phyloP scores from a whole-genome alignment of 1,140 invertebrate species.

The Tetragonula clypearis region DNA sequence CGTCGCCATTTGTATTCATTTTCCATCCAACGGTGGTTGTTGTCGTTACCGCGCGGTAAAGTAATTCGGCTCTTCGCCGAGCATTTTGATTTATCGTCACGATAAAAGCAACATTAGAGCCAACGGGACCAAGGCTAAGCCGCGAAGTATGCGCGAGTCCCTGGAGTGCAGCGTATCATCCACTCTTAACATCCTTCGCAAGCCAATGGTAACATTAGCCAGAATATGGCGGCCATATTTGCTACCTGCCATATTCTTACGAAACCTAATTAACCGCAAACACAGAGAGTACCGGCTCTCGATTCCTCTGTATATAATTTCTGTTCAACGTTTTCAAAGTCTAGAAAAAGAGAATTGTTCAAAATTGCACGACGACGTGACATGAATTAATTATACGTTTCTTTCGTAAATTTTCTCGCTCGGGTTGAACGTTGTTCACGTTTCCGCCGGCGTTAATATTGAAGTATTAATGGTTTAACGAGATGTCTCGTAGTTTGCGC shows the following conservation, averaged over 20 bases:
- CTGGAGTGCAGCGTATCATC: conserved; percentile 46
- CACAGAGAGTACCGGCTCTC: background rate
- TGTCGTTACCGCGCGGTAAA: conserved; percentile 33
- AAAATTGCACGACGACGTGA: too few species aligned
- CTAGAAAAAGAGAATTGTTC: background rate
- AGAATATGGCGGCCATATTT: conserved; percentile 9
- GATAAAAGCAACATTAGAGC: conserved; percentile 60
- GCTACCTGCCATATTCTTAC: conserved; percentile 1
- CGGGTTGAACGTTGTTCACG: too few species aligned
- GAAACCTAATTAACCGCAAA: conserved; percentile 15
- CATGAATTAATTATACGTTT: too few species aligned
- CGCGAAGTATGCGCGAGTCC: conserved; percentile 14
- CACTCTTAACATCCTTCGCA: conserved; percentile 44
- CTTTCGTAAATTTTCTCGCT: too few species aligned
- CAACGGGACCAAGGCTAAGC: conserved; percentile 1
- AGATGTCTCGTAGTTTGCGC: too few species aligned
- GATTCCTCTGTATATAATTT: background rate
- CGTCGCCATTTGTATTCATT: conserved; percentile 50
- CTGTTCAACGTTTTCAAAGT: background rate
- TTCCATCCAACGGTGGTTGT: conserved; percentile 41
- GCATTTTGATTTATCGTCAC: conserved; percentile 57
- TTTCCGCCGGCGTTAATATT: too few species aligned
- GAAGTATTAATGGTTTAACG: too few species aligned
- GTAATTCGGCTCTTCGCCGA: conserved; percentile 49
- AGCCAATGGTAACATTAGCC: conserved; percentile 32